Evolutionary conservation across 2,113 vertebrate genomes (phyloP), one percentile per base, ranked within the genome.

Genomic region (Pandion haliaetus): DNA sequence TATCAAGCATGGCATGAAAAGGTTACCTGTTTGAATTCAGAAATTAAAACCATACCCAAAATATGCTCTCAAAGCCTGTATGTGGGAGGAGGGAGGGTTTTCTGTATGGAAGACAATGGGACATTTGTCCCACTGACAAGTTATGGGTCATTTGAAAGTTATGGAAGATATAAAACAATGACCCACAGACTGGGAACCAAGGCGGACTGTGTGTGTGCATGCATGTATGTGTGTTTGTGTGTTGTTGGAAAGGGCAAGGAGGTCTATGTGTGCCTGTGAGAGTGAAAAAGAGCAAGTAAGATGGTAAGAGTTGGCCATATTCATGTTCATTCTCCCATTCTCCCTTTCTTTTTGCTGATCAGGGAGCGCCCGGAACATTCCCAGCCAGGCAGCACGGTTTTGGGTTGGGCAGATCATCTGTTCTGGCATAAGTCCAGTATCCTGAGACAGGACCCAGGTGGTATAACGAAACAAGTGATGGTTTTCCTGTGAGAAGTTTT

Each of bases 341-440:
- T 31, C 63, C 58, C 20, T 77, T 78, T 45, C 12, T 52, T 40
- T n/a, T 74, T 76, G 11, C 14, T 8, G 1, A 16, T 54, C 8
- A 82, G 6, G 25, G 25, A 63, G 1, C 17, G 5, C 25, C 19
- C 50, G 57, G 8, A 77, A 31, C 18, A 2, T 79, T 49, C n/a
- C 29, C 24, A 70, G 21, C 5, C 13, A 29, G 18, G 11, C 1
- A 1, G 15, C 36, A 82, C 0, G 1, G 10, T 67, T 58, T 54
- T 5, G 6, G 17, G 5, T 49, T 74, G 14, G 19, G 29, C 9
- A 42, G 23, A 29, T 9, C 10, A 55, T 38, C 14, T 38, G 9
- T 55, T 31, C 6, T 74, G 59, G 10, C 7, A 5, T 49, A 44
- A 67, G 6, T 31, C 24, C 16, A 31, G 9, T 36, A 45, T 16